phyloP scores from a whole-genome alignment of 2,888 invertebrate species.

The Drosophila histrio region DNA sequence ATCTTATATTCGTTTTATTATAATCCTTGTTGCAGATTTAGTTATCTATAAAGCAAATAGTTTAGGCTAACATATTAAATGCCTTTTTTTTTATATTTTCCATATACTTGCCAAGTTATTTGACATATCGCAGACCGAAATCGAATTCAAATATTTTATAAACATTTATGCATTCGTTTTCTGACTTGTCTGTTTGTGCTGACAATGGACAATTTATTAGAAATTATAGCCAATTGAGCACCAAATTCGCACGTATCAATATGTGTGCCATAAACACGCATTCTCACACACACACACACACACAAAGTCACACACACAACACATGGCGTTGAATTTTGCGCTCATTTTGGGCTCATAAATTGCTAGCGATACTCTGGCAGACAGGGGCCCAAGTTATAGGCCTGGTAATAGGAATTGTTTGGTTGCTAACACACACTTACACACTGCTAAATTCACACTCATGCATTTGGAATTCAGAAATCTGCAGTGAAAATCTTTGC shows the following conservation, averaged over 20 bases:
- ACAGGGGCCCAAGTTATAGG: conserved; percentile 25
- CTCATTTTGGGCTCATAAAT: conserved; percentile 72
- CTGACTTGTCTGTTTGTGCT: conserved; percentile 23
- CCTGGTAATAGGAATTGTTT: conserved; percentile 24
- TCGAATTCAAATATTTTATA: not conserved
- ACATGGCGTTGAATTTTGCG: conserved; percentile 44
- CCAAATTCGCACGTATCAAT: conserved; percentile 38
- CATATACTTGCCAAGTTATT: too few species aligned
- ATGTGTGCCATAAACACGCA: conserved; percentile 19
- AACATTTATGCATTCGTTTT: not conserved
- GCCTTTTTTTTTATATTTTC: not conserved
- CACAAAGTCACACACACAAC: not conserved
- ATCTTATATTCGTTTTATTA: not conserved
- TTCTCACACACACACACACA: conserved; percentile 19
- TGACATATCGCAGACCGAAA: not conserved
- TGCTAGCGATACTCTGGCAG: conserved; percentile 48
- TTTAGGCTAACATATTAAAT: not conserved
- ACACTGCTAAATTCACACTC: not conserved
- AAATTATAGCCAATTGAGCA: conserved; percentile 61
- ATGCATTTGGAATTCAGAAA: conserved; percentile 40
- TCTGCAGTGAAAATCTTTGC: conserved; percentile 15
- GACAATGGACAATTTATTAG: conserved; percentile 55
- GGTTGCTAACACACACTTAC: conserved; percentile 11
- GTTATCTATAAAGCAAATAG: too few species aligned
- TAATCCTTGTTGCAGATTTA: too few species aligned